Percentiles rank a stretch among this genome's conserved stretches.
These are phyloP conservation scores for Dendroctonus valens DNA, from an alignment of 1,140 invertebrate genomes.

Conservation along the genomic window DNA sequence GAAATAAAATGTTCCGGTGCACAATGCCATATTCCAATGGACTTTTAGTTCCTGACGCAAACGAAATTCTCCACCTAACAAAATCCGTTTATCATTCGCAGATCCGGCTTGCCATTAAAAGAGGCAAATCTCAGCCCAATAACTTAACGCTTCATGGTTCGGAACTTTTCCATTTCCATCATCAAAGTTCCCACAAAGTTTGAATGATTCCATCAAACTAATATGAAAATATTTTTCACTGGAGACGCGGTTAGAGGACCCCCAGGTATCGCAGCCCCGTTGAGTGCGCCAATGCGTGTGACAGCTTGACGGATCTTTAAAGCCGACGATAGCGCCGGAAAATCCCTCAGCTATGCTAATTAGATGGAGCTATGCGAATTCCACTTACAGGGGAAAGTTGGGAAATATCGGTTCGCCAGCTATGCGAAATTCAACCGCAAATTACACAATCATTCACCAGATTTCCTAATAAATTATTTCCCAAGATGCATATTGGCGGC, in stretches of 20 bases:
- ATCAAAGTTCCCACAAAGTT: constrained; percentile 22
- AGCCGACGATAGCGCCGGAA: constrained; percentile 1
- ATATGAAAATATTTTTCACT: constrained; percentile 26
- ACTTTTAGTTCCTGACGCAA: background rate
- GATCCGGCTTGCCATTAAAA: background rate
- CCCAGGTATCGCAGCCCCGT: constrained; percentile 11
- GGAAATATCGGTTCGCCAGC: no score
- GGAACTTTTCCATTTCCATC: constrained; percentile 18
- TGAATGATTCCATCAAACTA: constrained; percentile 26
- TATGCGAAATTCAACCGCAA: no score
- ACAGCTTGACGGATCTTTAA: constrained; percentile 27
- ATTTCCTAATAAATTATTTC: no score
- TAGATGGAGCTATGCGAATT: background rate
- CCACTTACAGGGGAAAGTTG: no score
- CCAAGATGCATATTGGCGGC: no score
- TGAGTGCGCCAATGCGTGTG: constrained; percentile 26
- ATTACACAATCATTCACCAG: no score
- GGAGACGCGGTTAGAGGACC: constrained; percentile 14
- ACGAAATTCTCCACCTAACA: no score
- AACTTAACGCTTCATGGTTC: background rate
- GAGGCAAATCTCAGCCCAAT: constrained; percentile 3
- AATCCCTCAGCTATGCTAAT: constrained; percentile 16
- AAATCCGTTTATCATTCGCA: constrained; percentile 1
- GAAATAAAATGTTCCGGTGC: no score
- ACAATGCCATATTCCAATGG: background rate